Evolutionary conservation across 2,797 vertebrate genomes (phyloP).

Genomic region (Mallotus villosus): DNA sequence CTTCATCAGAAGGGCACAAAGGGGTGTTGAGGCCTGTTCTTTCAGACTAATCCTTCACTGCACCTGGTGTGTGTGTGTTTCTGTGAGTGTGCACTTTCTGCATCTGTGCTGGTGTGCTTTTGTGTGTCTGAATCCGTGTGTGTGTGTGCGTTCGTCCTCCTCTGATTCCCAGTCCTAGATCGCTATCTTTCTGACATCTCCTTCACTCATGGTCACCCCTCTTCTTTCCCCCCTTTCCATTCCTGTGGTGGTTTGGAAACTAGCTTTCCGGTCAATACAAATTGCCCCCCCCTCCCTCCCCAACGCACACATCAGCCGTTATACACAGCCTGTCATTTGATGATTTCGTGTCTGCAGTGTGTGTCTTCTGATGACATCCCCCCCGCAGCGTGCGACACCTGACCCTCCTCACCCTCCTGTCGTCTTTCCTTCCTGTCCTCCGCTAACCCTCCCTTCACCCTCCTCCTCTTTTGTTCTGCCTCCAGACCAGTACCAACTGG

Average conservation of each 20-base stretch:
- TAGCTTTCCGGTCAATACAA: slow-evolving; percentile 71
- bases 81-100: too few relatives aligned
- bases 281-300: slow-evolving; percentile 35
- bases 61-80: slow-evolving; percentile 33
- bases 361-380: too few relatives aligned
- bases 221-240: slow-evolving; percentile 24
- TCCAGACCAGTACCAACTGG: too few relatives aligned
- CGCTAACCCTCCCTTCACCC: too few relatives aligned
- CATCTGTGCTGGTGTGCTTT: slow-evolving; percentile 8
- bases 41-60: slow-evolving; percentile 46
- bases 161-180: not conserved
- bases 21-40: slow-evolving; percentile 45
- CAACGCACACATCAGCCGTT: not conserved
- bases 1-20: slow-evolving; percentile 42
- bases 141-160: not conserved
- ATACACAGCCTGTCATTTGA: not conserved
- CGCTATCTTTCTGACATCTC: not conserved
- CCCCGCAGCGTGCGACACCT: not conserved
- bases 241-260: slow-evolving; percentile 48
- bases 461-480: too few relatives aligned
- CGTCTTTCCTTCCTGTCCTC: not conserved
- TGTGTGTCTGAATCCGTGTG: slow-evolving; percentile 7
- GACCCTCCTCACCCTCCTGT: not conserved
- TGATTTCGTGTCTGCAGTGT: not conserved
- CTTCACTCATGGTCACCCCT: slow-evolving; percentile 11